These are phyloP conservation scores for Pimpla rufipes DNA, from an alignment of 2,888 invertebrate genomes.

Conservation along the genomic window DNA sequence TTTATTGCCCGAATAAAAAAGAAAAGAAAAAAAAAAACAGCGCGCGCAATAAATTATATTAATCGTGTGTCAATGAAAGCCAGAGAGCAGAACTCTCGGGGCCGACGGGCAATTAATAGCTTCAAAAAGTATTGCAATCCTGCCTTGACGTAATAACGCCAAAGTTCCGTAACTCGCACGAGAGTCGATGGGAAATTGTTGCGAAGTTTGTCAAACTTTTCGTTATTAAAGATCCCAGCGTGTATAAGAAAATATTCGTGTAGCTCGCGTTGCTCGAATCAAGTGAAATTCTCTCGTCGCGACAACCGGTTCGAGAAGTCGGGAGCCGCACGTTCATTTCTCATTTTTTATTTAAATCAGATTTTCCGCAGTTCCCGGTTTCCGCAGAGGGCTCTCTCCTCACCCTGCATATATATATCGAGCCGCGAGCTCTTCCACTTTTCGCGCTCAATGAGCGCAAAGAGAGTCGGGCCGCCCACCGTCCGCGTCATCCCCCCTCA, in stretches of 20 bases:
- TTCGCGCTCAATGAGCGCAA: slow-evolving; percentile 63
- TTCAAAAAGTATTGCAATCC: neutral
- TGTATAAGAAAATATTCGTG: neutral
- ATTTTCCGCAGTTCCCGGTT: slow-evolving; percentile 18
- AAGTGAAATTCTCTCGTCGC: neutral
- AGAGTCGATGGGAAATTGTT: too few relatives aligned
- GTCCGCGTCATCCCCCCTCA: slow-evolving; percentile 47
- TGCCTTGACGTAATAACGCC: neutral
- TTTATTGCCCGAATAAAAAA: slow-evolving; percentile 16
- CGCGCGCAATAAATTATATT: neutral
- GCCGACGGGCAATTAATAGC: neutral
- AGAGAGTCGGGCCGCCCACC: slow-evolving; percentile 7
- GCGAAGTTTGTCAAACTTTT: too few relatives aligned
- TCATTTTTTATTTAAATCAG: slow-evolving; percentile 50
- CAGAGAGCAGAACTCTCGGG: neutral
- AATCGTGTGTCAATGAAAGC: neutral
- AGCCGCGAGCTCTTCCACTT: slow-evolving; percentile 36
- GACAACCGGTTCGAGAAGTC: neutral
- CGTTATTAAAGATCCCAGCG: too few relatives aligned
- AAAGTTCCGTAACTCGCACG: neutral
- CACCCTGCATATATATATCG: too few relatives aligned
- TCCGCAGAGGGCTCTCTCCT: slow-evolving; percentile 23
- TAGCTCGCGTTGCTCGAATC: neutral
- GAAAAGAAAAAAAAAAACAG: slow-evolving; percentile 9
- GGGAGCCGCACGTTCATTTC: neutral